Conservation (phyloP, 2,888 invertebrate species). For the Strigamia crassipes region DNA sequence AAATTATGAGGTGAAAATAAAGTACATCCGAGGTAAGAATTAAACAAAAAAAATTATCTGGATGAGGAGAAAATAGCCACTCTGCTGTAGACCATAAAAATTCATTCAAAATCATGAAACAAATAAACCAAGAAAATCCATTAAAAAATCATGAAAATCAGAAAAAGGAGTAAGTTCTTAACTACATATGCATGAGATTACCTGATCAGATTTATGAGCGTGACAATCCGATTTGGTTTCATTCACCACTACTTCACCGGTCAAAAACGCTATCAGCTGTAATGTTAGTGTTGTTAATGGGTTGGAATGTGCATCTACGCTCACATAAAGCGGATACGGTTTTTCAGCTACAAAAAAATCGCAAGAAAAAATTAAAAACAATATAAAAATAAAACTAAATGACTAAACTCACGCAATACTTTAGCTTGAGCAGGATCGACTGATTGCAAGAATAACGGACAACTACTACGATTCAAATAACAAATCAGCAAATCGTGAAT, state of each 20-base stretch:
- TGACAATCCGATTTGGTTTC: background rate
- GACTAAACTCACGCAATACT: background rate
- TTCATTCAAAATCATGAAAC: too few species aligned
- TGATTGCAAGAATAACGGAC: conserved; percentile 68
- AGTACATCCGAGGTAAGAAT: too few species aligned
- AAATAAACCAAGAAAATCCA: too few species aligned
- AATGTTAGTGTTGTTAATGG: conserved; percentile 14
- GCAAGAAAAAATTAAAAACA: background rate
- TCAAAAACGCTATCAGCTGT: conserved; percentile 2
- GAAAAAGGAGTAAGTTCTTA: too few species aligned
- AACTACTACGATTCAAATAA: conserved; percentile 73
- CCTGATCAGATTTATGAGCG: background rate
- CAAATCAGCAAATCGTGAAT: conserved; percentile 78
- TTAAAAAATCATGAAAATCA: too few species aligned
- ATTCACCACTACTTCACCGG: conserved; percentile 1
- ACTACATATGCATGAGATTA: too few species aligned
- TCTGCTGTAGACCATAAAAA: too few species aligned
- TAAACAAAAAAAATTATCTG: too few species aligned
- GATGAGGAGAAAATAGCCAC: too few species aligned
- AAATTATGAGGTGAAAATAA: too few species aligned
- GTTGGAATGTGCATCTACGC: background rate
- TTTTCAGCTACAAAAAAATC: background rate
- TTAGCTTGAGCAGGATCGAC: conserved; percentile 54
- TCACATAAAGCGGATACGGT: conserved; percentile 24
- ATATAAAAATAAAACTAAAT: background rate